Evolutionary conservation across 2,113 vertebrate species (phyloP), one percentile per base, ranked within the genome.

Genomic region (Rissa tridactyla): DNA sequence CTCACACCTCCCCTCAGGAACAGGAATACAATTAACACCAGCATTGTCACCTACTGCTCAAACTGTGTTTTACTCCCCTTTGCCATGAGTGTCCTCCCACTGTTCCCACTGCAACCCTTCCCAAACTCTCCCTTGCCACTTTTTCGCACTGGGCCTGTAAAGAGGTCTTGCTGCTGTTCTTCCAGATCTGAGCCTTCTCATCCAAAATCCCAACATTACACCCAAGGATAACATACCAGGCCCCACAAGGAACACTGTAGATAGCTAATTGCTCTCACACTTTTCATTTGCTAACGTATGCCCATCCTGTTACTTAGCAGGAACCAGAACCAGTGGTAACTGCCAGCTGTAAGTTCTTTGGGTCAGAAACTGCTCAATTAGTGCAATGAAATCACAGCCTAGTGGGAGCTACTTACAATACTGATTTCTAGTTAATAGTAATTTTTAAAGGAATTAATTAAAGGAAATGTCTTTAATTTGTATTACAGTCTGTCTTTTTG

Each of bases 371-470:
- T 86, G 62, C 60, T 88, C 76, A 34, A 8, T 83, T 82, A 86
- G n/a, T 55, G 47, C 76, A 77, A 52, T 18, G 52, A 88, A 86
- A 91, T 81, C 65, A 70, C 47, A 92, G 85, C 72, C 86, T 81
- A 86, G 51, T 49, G 44, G 65, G 60, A 96, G 27, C 60, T 75
- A 84, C 80, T 81, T 82, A 91, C 38, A 82, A 84, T 49, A 83
- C 60, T 38, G 29, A 71, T 90, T 86, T 93, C 72, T 91, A 88
- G 60, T 84, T 93, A 93, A 78, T 44, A 81, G 47, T 11, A 78
- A 49, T 83, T 95, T 91, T 83, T 15, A 55, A 82, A 93, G 9
- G 68, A 78, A 66, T 76, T 92, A 81, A 93, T 88, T 92, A 83
- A 90, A 93, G n/a, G 16, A 91, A 88, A 86, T 52, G 38, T 57